These are phyloP conservation scores for Taurulus bubalis DNA, from an alignment of 2,113 vertebrate species.

Conservation along the genomic window DNA sequence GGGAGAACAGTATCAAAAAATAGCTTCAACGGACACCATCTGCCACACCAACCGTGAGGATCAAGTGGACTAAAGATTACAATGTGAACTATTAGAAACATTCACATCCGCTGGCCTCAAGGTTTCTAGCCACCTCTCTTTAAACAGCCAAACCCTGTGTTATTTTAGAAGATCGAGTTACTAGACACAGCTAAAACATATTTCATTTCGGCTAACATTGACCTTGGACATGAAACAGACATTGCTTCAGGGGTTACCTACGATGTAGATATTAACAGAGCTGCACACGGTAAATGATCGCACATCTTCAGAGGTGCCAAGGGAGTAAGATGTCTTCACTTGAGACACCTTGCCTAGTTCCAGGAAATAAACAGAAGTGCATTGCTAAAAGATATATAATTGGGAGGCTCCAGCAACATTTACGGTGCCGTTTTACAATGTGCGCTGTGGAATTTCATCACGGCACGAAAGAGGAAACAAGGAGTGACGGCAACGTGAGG, in stretches of 20 bases:
- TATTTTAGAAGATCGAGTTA: slow-evolving; percentile 81
- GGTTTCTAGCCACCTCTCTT: slow-evolving; percentile 66
- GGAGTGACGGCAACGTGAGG: too few relatives aligned
- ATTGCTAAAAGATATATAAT: not conserved
- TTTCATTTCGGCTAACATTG: slow-evolving; percentile 80
- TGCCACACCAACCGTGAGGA: slow-evolving; percentile 58
- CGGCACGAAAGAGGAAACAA: not conserved
- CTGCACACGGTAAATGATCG: slow-evolving; percentile 44
- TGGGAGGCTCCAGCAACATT: not conserved
- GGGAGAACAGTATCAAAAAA: slow-evolving; percentile 72
- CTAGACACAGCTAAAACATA: slow-evolving; percentile 78
- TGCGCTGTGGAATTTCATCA: not conserved
- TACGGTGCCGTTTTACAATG: not conserved
- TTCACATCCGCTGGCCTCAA: slow-evolving; percentile 52
- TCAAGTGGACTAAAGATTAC: slow-evolving; percentile 74
- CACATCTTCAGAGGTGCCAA: slow-evolving; percentile 27
- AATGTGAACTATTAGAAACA: slow-evolving; percentile 81
- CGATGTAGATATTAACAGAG: slow-evolving; percentile 61
- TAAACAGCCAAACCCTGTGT: slow-evolving; percentile 65
- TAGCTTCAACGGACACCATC: slow-evolving; percentile 64
- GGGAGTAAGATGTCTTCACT: not conserved
- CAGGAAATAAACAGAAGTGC: not conserved
- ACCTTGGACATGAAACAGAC: slow-evolving; percentile 77
- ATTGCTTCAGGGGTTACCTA: slow-evolving; percentile 52
- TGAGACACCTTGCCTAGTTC: not conserved